A percentile compares a stretch with the other conserved stretches of the same genome.
Conservation (phyloP, 2,797 vertebrate genomes). For the Serranus cabrilla region DNA sequence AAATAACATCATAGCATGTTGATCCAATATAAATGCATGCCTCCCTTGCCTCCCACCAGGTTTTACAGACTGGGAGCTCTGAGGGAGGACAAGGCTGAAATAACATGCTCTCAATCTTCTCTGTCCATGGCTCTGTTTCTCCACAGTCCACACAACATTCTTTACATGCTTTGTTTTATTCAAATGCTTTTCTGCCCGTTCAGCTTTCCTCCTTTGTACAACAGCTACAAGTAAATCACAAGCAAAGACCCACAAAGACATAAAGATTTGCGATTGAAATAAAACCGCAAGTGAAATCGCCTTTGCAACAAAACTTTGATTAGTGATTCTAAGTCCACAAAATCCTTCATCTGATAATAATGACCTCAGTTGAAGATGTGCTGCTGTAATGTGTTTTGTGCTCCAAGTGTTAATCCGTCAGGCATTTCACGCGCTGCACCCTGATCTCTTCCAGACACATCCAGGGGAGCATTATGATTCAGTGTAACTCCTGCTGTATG, state of each 20-base stretch:
- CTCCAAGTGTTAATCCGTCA: conserved; percentile 68
- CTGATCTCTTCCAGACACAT: conserved; percentile 47
- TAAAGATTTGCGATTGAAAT: conserved; percentile 50
- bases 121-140: conserved; percentile 52
- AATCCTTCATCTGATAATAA: conserved; percentile 66
- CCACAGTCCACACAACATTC: conserved; percentile 62
- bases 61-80: conserved; percentile 70
- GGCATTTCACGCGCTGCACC: conserved; percentile 57
- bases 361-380: conserved; percentile 63
- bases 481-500: conserved; percentile 35
- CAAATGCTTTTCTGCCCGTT: conserved; percentile 45
- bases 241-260: conserved; percentile 29
- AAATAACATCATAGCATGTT: conserved; percentile 77
- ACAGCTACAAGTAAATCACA: conserved; percentile 39
- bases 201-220: conserved; percentile 37
- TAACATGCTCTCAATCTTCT: conserved; percentile 75
- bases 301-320: conserved; percentile 37
- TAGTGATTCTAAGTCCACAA: conserved; percentile 48
- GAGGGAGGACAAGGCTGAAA: conserved; percentile 69
- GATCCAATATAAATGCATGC: conserved; percentile 83
- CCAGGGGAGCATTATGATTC: conserved; percentile 36
- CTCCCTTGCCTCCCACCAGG: conserved; percentile 77
- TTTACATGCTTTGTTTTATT: conserved; percentile 70
- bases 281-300: conserved; percentile 50
- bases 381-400: conserved; percentile 59